Conservation (phyloP, 2,888 invertebrate genomes). For the Torymus aiolomorphi region DNA sequence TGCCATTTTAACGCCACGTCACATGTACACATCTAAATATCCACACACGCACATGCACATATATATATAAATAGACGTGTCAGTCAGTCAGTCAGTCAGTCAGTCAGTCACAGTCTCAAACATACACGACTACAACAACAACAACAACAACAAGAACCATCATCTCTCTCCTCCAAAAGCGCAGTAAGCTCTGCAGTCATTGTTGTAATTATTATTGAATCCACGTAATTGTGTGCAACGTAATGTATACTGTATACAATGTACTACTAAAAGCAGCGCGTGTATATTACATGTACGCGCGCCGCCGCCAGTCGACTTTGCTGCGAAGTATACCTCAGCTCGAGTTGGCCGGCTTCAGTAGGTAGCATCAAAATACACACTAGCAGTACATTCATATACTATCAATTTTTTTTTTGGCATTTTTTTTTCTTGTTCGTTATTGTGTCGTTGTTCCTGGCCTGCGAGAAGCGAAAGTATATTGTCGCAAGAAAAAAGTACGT, state of each 20-base stretch:
- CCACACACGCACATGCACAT: constrained; percentile 40
- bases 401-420: constrained; percentile 45
- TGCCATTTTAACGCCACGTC: background rate
- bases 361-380: constrained; percentile 47
- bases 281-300: too few relatives aligned
- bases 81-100: too few relatives aligned
- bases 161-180: constrained; percentile 17
- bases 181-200: constrained; percentile 54
- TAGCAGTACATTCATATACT: constrained; percentile 32
- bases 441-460: too few relatives aligned
- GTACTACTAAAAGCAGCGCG: constrained; percentile 18
- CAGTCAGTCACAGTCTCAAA: too few relatives aligned
- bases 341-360: constrained; percentile 59
- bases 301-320: constrained; percentile 49
- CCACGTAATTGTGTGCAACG: constrained; percentile 46
- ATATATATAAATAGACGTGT: background rate
- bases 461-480: too few relatives aligned
- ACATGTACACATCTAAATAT: too few relatives aligned
- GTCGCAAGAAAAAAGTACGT: too few relatives aligned
- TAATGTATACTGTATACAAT: constrained; percentile 33
- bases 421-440: too few relatives aligned
- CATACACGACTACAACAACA: too few relatives aligned
- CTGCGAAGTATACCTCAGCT: constrained; percentile 60
- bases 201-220: constrained; percentile 49
- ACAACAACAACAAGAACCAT: too few relatives aligned